phyloP scores from a whole-genome alignment of 2,113 vertebrate genomes.

The Motacilla alba region DNA sequence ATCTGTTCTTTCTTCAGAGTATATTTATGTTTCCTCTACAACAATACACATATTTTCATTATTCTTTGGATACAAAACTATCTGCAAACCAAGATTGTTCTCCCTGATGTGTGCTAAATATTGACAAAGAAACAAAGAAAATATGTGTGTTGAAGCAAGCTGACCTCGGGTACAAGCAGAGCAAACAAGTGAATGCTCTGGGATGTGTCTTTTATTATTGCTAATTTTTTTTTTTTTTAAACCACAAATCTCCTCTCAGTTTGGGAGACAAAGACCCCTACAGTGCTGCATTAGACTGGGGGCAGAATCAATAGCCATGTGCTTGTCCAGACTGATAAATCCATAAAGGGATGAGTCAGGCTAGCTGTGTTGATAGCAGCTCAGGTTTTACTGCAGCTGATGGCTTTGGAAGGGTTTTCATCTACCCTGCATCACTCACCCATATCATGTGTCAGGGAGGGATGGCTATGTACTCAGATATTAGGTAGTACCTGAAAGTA shows the following conservation, averaged over 20 bases:
- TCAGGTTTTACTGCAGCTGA: neutral
- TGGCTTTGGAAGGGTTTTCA: neutral
- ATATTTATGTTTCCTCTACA: neutral
- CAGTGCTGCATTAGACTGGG: too few species aligned
- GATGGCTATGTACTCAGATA: neutral
- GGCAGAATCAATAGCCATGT: neutral
- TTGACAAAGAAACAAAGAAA: neutral
- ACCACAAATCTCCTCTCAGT: neutral
- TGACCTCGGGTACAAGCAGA: neutral
- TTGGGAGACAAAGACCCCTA: neutral
- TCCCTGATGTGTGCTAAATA: neutral
- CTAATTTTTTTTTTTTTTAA: neutral
- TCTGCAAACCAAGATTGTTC: neutral
- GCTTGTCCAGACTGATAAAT: neutral
- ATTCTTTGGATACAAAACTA: neutral
- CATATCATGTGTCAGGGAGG: neutral
- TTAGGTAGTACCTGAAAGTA: neutral
- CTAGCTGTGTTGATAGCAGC: neutral
- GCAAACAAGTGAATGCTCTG: neutral
- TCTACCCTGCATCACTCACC: neutral
- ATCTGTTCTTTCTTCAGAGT: neutral
- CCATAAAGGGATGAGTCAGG: neutral
- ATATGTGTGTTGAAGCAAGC: fast-evolving
- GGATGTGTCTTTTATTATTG: neutral
- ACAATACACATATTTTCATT: neutral